Evolutionary conservation across 2,797 vertebrate species (phyloP).

Genomic region (Saxicola maurus): DNA sequence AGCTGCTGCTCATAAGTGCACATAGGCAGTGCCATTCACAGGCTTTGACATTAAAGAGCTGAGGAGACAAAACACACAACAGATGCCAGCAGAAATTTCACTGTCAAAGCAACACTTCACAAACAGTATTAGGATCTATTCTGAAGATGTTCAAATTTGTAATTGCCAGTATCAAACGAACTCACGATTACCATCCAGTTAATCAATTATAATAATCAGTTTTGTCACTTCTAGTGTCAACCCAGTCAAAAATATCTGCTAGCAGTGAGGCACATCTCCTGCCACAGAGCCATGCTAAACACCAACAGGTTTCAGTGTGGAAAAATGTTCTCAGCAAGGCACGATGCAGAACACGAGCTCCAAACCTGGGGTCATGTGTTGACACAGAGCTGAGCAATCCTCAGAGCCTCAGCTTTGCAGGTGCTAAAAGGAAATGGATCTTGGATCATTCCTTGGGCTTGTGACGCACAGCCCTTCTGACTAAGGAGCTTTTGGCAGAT

Average conservation of each 20-base stretch:
- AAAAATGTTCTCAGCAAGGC: not conserved
- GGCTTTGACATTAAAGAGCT: not conserved
- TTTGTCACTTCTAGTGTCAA: not conserved
- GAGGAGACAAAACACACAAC: not conserved
- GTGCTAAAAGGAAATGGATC: not conserved
- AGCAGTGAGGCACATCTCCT: not conserved
- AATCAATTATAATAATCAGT: not conserved
- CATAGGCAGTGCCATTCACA: not conserved
- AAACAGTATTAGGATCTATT: not conserved
- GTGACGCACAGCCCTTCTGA: not conserved
- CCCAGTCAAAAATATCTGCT: not conserved
- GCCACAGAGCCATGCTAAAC: not conserved
- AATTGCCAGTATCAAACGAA: not conserved
- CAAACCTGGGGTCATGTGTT: not conserved
- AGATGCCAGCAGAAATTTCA: not conserved
- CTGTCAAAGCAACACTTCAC: not conserved
- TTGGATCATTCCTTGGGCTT: not conserved
- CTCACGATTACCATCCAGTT: not conserved
- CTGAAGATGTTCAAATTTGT: not conserved
- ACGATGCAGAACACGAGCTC: not conserved
- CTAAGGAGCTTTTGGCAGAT: constrained; percentile 45
- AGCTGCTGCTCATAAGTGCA: not conserved
- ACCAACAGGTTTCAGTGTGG: not conserved
- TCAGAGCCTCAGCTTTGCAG: not conserved
- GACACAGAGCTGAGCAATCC: not conserved